These are phyloP conservation scores for Agelaius tricolor DNA, from an alignment of 2,113 vertebrate species.

Conservation along the genomic window DNA sequence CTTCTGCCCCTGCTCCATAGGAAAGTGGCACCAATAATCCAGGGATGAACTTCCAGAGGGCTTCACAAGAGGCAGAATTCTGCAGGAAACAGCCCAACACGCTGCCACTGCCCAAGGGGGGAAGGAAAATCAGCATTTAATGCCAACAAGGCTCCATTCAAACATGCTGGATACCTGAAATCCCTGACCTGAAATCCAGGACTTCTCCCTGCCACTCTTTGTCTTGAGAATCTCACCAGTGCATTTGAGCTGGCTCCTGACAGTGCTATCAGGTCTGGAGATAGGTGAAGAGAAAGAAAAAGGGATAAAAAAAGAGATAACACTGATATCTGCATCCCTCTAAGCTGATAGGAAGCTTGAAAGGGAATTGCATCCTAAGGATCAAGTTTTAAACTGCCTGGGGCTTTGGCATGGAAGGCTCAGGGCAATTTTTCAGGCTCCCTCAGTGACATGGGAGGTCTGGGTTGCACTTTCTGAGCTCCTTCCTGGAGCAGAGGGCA, in stretches of 20 bases:
- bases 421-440: neutral
- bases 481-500: neutral
- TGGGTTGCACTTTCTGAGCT: neutral
- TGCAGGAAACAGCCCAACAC: neutral
- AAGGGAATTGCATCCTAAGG: neutral
- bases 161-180: neutral
- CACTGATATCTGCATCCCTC: neutral
- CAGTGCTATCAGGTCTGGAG: neutral
- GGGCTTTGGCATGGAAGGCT: neutral
- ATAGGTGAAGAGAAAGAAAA: neutral
- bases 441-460: neutral
- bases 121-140: neutral
- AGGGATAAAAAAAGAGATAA: neutral
- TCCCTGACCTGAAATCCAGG: neutral
- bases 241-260: neutral
- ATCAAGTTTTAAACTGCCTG: neutral
- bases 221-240: neutral
- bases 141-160: neutral
- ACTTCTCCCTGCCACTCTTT: neutral
- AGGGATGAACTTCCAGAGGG: neutral
- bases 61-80: neutral
- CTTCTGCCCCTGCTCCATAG: neutral
- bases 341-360: rapidly evolving
- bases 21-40: neutral
- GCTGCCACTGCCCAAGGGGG: neutral